These are phyloP conservation scores for Chelonia mydas DNA, from an alignment of 2,797 vertebrate genomes.

Conservation along the genomic window DNA sequence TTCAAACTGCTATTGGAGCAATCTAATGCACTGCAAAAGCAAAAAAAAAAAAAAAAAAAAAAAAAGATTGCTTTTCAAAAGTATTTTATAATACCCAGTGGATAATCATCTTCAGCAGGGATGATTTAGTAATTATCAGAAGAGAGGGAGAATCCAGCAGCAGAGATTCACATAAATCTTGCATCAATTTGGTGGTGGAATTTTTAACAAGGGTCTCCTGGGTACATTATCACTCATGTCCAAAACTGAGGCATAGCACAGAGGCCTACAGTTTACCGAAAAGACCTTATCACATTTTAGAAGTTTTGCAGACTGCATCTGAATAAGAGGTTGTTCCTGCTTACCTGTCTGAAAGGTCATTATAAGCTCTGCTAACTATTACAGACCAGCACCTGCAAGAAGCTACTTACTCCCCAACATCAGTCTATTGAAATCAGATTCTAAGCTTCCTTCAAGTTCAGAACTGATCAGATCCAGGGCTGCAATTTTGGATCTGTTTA, in stretches of 20 bases:
- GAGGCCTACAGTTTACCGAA: neutral
- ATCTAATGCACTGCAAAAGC: no score
- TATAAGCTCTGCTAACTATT: neutral
- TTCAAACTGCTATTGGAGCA: no score
- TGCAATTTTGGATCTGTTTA: constrained; percentile 13
- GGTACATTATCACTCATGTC: neutral
- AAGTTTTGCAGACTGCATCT: neutral
- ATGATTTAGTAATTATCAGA: no score
- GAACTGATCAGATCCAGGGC: constrained; percentile 49
- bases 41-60: no score
- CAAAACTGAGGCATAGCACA: neutral
- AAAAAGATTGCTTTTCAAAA: no score
- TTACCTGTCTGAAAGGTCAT: neutral
- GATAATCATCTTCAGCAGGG: no score
- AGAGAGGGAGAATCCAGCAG: neutral
- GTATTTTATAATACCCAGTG: no score
- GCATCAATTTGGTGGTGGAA: no score
- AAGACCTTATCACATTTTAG: neutral
- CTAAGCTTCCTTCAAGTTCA: neutral
- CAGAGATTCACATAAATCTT: neutral
- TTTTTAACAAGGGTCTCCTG: no score
- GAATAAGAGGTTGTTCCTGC: neutral
- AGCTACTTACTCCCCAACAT: neutral
- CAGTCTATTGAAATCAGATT: neutral
- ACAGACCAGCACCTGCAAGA: constrained; percentile 3